Evolutionary conservation across 2,113 vertebrate species (phyloP).

Genomic region (Onychostruthus taczanowskii): DNA sequence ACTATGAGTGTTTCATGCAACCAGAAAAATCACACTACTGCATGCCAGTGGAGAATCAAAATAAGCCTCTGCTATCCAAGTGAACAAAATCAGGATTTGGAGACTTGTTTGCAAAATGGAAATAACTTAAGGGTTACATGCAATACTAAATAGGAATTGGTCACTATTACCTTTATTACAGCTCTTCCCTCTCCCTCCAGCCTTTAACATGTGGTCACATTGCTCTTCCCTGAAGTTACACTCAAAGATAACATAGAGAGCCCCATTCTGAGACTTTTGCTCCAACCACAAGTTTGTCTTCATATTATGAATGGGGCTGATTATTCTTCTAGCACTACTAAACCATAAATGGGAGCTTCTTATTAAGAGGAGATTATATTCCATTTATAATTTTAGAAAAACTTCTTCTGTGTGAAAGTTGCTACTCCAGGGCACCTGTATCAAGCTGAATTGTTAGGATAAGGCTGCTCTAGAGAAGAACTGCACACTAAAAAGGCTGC

Average conservation of each 20-base stretch:
- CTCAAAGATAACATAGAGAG: not conserved
- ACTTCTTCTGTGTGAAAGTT: not conserved
- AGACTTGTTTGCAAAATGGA: not conserved
- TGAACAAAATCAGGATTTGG: not conserved
- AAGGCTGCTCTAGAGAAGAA: not conserved
- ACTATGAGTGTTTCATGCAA: not conserved
- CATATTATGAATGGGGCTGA: not conserved
- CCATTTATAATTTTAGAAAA: not conserved
- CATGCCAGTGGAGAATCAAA: not conserved
- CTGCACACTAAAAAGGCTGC: not conserved
- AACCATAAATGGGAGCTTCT: not conserved
- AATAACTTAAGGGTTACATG: not conserved
- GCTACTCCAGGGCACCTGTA: not conserved
- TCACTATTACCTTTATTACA: not conserved
- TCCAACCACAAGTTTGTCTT: not conserved
- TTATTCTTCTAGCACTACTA: not conserved
- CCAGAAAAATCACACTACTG: not conserved
- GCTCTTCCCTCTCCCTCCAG: not conserved
- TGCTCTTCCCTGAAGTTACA: not conserved
- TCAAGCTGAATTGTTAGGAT: not conserved
- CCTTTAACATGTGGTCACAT: not conserved
- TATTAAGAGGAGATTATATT: not conserved
- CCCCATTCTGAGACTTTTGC: not conserved
- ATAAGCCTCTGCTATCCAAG: not conserved
- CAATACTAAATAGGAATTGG: not conserved